These are phyloP conservation scores for Endomychus coccineus DNA, from an alignment of 2,888 invertebrate species.

Conservation along the genomic window DNA sequence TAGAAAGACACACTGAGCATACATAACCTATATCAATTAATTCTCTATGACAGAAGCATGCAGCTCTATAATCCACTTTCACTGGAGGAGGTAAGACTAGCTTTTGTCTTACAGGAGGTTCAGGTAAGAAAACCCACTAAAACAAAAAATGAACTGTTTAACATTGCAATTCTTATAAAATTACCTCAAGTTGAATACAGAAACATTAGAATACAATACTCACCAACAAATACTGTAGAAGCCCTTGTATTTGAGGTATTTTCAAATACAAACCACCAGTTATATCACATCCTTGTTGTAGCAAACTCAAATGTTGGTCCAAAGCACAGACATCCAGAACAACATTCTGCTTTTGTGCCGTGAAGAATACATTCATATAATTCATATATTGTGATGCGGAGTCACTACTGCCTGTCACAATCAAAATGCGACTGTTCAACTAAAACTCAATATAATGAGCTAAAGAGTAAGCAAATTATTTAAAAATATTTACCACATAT, in stretches of 20 bases:
- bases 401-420: constrained; percentile 85
- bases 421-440: constrained; percentile 69
- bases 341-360: constrained; percentile 80
- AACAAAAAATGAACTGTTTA: constrained; percentile 23
- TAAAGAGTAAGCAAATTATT: constrained; percentile 1
- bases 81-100: constrained; percentile 82
- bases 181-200: too few relatives aligned
- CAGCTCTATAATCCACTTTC: constrained; percentile 92
- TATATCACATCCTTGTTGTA: constrained; percentile 96
- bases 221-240: constrained; percentile 81
- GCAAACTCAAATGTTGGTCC: constrained; percentile 79
- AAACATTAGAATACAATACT: constrained; percentile 27
- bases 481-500: constrained; percentile 41
- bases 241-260: constrained; percentile 77
- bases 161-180: too few relatives aligned
- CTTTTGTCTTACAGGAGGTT: constrained; percentile 69
- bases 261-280: constrained; percentile 88
- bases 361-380: constrained; percentile 97
- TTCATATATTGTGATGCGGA: constrained; percentile 95
- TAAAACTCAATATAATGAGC: constrained; percentile 25
- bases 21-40: constrained; percentile 94
- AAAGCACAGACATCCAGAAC: constrained; percentile 88
- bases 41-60: constrained; percentile 95
- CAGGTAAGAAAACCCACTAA: constrained; percentile 90
- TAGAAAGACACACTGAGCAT: constrained; percentile 94